Evolutionary conservation across 2,888 invertebrate species (phyloP), one percentile per base, ranked within the genome.

Genomic region (Megastigmus dorsalis): DNA sequence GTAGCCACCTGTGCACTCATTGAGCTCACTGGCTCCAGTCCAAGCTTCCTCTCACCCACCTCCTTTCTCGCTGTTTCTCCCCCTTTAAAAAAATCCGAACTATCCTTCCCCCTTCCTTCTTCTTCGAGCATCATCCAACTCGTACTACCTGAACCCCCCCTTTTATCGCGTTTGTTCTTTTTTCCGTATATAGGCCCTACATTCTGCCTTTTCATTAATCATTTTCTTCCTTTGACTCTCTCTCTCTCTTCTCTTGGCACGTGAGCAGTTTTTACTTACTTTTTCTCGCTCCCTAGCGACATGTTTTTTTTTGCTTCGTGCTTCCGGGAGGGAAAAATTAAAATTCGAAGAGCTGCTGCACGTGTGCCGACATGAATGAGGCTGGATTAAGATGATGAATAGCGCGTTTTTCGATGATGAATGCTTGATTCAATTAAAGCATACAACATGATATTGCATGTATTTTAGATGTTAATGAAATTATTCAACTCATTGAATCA

Each of bases 1-100:
- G 76, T 41, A 60, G 76, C 73, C 76, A 76, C 76, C 76, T 76
- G 76, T 73, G 73, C 66, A 66, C 69, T 73, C 65, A 55, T 73
- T 38, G 65, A 71, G 55, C 65, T 57, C 65, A 60, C 71, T 78
- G 80, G 78, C 78, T 26, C 26, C 26, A 33, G 48, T 78, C 79
- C 79, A 79, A 68, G 10, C 23, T 43, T 41, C 15, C 20, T 18
- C 36, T 23, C 36, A 7, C 28, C n/a, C n/a, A n/a, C n/a, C n/a
- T n/a, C n/a, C n/a, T n/a, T n/a, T n/a, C n/a, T n/a, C n/a, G n/a
- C n/a, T n/a, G n/a, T n/a, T n/a, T n/a, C n/a, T 7, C 30, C 30
- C 23, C n/a, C n/a, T n/a, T n/a, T n/a, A n/a, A 55, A 70, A 74
- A 76, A 72, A 63, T 71, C 71, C 28, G 67, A 48, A 54, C 76